Conservation (phyloP, 1,140 invertebrate genomes). For the Dendroctonus valens region DNA sequence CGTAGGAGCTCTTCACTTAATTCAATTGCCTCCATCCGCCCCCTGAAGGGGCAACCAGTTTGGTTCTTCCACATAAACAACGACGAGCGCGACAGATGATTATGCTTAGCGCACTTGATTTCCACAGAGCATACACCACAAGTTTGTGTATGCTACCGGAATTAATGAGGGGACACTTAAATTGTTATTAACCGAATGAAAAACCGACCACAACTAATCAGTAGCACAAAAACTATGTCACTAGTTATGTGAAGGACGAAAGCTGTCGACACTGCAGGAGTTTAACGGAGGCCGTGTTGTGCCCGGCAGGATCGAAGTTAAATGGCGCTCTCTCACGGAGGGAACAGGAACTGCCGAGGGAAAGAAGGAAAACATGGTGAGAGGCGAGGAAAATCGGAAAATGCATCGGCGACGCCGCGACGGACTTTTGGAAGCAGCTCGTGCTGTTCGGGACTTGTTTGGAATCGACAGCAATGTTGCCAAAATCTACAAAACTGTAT, state of each 20-base stretch:
- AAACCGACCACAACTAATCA: constrained; percentile 14
- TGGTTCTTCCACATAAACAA: constrained; percentile 44
- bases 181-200: neutral
- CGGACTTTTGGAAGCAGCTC: constrained; percentile 2
- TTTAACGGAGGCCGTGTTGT: constrained; percentile 31
- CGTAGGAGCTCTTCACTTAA: constrained; percentile 48
- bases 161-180: constrained; percentile 3
- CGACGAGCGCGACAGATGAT: neutral
- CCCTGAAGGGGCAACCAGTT: constrained; percentile 37
- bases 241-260: constrained; percentile 21
- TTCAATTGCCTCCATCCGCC: constrained; percentile 40
- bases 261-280: constrained; percentile 21
- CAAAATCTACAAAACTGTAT: neutral
- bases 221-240: constrained; percentile 28
- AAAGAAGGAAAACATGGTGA: constrained; percentile 6
- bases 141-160: neutral
- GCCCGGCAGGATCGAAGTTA: constrained; percentile 29
- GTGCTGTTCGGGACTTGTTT: constrained; percentile 22
- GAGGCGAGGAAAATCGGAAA: constrained; percentile 8
- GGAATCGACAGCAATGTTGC: constrained; percentile 4
- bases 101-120: neutral
- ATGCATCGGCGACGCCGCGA: constrained; percentile 13
- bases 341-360: constrained; percentile 10
- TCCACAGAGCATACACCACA: neutral
- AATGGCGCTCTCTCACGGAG: constrained; percentile 27